phyloP scores from a whole-genome alignment of 2,797 vertebrate genomes.

The Myripristis murdjan region DNA sequence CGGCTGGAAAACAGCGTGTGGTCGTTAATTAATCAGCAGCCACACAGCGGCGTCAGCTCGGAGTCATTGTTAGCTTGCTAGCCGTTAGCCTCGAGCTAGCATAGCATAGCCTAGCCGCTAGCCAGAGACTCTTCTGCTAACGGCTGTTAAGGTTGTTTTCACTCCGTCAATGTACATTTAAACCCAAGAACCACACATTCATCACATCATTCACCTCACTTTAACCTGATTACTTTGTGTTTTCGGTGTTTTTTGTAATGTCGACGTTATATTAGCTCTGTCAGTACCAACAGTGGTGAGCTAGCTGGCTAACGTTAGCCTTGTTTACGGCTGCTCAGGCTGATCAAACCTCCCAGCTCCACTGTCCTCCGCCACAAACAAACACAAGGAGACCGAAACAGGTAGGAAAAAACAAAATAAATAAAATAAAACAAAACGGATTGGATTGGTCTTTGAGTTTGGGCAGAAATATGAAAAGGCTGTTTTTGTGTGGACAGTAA shows the following conservation, averaged over 20 bases:
- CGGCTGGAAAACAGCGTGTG: rapidly evolving
- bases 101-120: too few relatives aligned
- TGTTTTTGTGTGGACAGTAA: too few relatives aligned
- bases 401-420: too few relatives aligned
- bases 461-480: too few relatives aligned
- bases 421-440: too few relatives aligned
- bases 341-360: too few relatives aligned
- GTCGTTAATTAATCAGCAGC: neutral
- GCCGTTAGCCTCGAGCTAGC: constrained; percentile 62
- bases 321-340: constrained; percentile 28
- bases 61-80: constrained; percentile 79
- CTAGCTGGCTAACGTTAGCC: constrained; percentile 51
- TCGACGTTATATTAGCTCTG: neutral
- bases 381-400: too few relatives aligned
- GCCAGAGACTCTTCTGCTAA: neutral
- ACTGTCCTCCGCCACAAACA: too few relatives aligned
- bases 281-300: constrained; percentile 31
- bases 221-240: neutral
- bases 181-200: rapidly evolving
- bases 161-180: rapidly evolving
- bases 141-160: too few relatives aligned
- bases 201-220: rapidly evolving
- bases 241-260: neutral
- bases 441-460: too few relatives aligned
- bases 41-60: neutral